A percentile compares a stretch with the other conserved stretches of the same genome.
phyloP scores from a whole-genome alignment of 1,140 invertebrate genomes.

The Drosophila yakuba region DNA sequence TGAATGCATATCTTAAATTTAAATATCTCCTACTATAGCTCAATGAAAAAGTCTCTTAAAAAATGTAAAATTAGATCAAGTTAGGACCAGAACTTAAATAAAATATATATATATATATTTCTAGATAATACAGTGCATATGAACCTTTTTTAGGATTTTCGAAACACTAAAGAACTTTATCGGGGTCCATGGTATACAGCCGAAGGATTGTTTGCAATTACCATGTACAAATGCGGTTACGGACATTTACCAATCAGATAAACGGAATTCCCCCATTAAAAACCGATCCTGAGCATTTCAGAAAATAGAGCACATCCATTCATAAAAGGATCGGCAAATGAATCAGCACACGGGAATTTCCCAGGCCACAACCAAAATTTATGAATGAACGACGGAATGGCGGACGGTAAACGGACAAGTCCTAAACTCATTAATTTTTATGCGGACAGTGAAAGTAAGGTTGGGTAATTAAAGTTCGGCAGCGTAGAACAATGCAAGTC shows the following conservation, averaged over 20 bases:
- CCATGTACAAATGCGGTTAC: background rate
- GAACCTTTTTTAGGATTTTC: background rate
- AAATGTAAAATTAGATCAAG: too few relatives aligned
- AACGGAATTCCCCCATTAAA: constrained; percentile 68
- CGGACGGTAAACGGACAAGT: constrained; percentile 4
- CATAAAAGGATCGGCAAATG: constrained; percentile 40
- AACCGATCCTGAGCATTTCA: constrained; percentile 49
- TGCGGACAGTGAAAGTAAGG: constrained; percentile 70
- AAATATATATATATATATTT: too few relatives aligned
- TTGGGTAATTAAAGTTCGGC: constrained; percentile 68
- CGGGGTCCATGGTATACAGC: too few relatives aligned
- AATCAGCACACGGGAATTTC: constrained; percentile 53
- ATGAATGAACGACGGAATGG: constrained; percentile 58
- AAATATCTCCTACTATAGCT: too few relatives aligned
- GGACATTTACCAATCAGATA: constrained; percentile 23
- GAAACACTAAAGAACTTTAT: background rate
- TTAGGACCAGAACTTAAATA: too few relatives aligned
- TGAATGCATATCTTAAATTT: background rate
- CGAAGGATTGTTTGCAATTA: background rate
- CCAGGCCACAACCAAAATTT: constrained; percentile 36
- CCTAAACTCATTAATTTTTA: constrained; percentile 71
- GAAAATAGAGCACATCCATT: constrained; percentile 52
- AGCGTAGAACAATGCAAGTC: constrained; percentile 51
- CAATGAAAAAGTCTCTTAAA: too few relatives aligned
- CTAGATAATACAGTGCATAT: background rate